phyloP scores from a whole-genome alignment of 92 coral and sea anemone species.

The Anthopleura xanthogrammica region DNA sequence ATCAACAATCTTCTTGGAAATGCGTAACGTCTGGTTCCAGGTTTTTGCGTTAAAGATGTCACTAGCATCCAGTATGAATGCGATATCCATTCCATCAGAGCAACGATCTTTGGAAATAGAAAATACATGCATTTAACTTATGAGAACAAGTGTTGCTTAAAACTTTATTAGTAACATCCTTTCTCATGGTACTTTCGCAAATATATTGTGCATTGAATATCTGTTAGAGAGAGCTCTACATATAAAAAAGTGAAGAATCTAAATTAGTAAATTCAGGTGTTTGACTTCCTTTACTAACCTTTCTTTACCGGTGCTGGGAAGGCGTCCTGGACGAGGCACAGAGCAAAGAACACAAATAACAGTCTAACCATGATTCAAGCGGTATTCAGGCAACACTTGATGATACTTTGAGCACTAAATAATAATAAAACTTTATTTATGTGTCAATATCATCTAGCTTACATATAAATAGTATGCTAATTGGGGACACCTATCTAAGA shows the following conservation, averaged over 20 bases:
- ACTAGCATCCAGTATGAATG: constrained; percentile 49
- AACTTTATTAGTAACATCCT: no score
- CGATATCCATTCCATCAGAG: constrained; percentile 48
- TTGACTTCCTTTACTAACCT: neutral
- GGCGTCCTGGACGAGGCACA: neutral
- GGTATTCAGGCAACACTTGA: neutral
- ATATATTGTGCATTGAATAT: no score
- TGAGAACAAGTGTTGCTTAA: no score
- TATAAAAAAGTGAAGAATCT: no score
- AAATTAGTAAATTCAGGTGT: no score
- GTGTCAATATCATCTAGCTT: no score
- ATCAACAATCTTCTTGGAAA: constrained; percentile 17
- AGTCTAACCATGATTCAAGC: constrained; percentile 6
- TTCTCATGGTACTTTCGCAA: no score
- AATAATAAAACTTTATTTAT: no score
- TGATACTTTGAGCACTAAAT: neutral
- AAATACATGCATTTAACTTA: neutral
- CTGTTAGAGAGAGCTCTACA: no score
- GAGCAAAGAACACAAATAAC: neutral
- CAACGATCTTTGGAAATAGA: constrained; percentile 31
- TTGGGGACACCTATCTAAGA: no score
- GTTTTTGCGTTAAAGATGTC: constrained; percentile 35
- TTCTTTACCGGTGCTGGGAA: neutral
- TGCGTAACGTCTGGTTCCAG: constrained; percentile 11
- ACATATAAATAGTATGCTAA: no score